Conservation (phyloP, 2,113 vertebrate species). For the Ceyx cyanopectus region DNA sequence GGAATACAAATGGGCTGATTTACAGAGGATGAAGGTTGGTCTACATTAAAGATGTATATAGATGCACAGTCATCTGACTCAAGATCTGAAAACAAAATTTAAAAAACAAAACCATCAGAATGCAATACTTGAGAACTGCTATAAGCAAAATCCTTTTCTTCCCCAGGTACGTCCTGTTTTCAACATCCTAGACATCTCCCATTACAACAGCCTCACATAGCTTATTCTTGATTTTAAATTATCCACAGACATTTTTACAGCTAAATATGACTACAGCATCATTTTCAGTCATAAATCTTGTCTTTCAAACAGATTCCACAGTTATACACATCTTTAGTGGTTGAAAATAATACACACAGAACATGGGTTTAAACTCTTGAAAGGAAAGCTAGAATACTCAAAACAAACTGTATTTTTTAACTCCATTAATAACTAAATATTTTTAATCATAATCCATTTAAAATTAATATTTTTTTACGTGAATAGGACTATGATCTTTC, state of each 20-base stretch:
- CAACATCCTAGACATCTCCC: not conserved
- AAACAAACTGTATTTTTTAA: not conserved
- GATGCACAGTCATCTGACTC: constrained; percentile 95
- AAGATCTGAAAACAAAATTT: constrained; percentile 80
- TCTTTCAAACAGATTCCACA: not conserved
- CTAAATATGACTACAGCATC: not conserved
- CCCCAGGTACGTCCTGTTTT: not conserved
- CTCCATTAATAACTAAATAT: not conserved
- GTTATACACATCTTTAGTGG: not conserved
- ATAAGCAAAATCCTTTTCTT: not conserved
- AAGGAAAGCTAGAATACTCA: not conserved
- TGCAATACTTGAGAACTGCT: not conserved
- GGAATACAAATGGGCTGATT: constrained; percentile 89
- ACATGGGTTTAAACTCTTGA: not conserved
- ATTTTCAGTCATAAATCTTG: not conserved
- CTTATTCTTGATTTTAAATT: not conserved
- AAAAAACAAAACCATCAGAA: not conserved
- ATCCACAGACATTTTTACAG: not conserved
- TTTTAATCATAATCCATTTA: not conserved
- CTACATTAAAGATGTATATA: constrained; percentile 95
- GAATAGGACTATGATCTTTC: not conserved
- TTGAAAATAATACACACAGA: not conserved
- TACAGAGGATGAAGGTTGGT: constrained; percentile 88
- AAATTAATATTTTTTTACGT: not conserved
- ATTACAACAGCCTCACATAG: not conserved